Evolutionary conservation across 2,113 vertebrate genomes (phyloP).

Genomic region (Sula dactylatra): DNA sequence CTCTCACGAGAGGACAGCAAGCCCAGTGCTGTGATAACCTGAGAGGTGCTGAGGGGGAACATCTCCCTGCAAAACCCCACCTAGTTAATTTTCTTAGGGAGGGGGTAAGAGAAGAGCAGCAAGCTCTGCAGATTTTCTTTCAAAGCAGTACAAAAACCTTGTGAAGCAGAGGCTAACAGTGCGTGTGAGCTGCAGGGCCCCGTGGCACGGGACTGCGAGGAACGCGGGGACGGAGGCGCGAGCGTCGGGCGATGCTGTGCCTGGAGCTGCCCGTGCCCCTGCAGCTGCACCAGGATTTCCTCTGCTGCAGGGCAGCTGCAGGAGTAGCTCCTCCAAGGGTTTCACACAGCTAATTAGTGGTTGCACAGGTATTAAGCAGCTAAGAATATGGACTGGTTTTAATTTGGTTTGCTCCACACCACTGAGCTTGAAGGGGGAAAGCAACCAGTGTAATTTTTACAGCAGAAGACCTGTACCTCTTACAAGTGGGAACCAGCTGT

Average conservation of each 20-base stretch:
- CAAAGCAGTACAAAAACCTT: background rate
- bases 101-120: background rate
- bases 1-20: background rate
- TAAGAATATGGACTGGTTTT: background rate
- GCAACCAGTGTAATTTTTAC: background rate
- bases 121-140: background rate
- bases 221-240: accelerated
- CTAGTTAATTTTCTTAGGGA: background rate
- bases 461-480: background rate
- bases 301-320: background rate
- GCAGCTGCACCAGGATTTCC: background rate
- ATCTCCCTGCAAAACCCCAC: background rate
- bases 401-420: background rate
- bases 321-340: background rate
- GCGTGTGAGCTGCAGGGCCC: background rate
- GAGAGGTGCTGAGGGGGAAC: background rate
- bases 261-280: background rate
- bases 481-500: background rate
- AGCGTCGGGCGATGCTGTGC: no score
- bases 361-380: background rate
- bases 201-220: background rate
- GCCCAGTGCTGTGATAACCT: background rate
- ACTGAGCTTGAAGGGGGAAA: background rate
- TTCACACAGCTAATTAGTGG: background rate
- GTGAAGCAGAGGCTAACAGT: background rate